Conservation (phyloP, 2,888 invertebrate genomes). For the Yponomeuta evonymella region DNA sequence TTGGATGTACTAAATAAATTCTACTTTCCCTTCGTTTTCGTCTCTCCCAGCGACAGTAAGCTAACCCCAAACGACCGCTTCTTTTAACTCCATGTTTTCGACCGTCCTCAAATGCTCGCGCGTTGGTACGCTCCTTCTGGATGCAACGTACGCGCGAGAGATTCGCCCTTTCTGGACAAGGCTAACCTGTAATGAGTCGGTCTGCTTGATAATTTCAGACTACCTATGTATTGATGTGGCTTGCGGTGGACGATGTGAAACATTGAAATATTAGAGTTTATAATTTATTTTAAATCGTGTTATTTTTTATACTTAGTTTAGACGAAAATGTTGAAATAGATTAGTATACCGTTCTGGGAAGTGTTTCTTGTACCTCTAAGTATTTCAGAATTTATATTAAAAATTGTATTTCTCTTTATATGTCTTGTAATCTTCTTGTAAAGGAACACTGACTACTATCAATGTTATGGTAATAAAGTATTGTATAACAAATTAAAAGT, state of each 20-base stretch:
- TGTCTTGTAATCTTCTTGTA: conserved; percentile 66
- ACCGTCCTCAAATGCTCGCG: too few species aligned
- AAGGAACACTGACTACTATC: conserved; percentile 56
- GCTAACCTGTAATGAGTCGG: not conserved
- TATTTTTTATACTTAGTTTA: conserved; percentile 67
- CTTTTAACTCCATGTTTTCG: too few species aligned
- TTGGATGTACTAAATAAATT: too few species aligned
- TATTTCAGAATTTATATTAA: conserved; percentile 60
- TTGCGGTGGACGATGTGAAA: conserved; percentile 68
- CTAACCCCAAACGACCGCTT: too few species aligned
- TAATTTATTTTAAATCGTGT: conserved; percentile 59
- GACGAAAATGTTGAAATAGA: conserved; percentile 67
- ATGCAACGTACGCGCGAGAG: too few species aligned
- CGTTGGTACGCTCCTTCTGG: too few species aligned
- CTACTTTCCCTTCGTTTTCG: too few species aligned
- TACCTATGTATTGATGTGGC: conserved; percentile 55
- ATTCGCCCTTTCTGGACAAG: too few species aligned
- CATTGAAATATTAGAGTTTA: conserved; percentile 62
- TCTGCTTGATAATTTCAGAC: conserved; percentile 60
- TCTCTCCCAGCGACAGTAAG: too few species aligned
- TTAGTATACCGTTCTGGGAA: conserved; percentile 54
- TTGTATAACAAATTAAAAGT: conserved; percentile 53
- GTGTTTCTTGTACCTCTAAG: conserved; percentile 55
- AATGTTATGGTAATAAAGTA: conserved; percentile 41
- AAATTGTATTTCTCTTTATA: conserved; percentile 60